These are phyloP conservation scores for Arnoldichthys spilopterus DNA, from an alignment of 2,797 vertebrate species.

Conservation along the genomic window DNA sequence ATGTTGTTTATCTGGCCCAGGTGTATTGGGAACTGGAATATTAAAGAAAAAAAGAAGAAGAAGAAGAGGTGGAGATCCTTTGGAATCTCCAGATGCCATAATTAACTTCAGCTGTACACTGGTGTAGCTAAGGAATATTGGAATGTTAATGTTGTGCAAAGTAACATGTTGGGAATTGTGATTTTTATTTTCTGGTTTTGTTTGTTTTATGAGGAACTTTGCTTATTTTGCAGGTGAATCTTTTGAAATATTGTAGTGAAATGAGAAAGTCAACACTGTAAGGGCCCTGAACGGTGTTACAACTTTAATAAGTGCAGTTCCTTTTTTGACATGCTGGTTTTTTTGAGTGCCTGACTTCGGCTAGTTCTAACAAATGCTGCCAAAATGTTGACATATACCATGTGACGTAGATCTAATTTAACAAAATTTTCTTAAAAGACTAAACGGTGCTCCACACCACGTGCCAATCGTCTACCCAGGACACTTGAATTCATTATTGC, in stretches of 20 bases:
- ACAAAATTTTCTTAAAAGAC: neutral
- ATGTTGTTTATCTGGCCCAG: slow-evolving; percentile 4
- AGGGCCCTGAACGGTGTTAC: neutral
- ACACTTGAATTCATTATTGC: neutral
- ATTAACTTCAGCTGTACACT: neutral
- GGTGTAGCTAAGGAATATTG: neutral
- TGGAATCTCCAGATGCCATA: neutral
- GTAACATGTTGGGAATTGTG: neutral
- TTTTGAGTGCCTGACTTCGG: neutral
- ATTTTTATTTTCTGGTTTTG: neutral
- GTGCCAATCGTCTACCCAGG: slow-evolving; percentile 7
- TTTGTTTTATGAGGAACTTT: neutral
- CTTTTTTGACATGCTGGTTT: neutral
- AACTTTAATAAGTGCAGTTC: neutral
- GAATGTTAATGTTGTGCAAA: neutral
- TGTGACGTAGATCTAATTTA: slow-evolving; percentile 2
- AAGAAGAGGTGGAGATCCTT: neutral
- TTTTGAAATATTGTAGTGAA: neutral
- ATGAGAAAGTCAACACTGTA: neutral
- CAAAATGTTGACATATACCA: neutral
- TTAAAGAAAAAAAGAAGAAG: neutral
- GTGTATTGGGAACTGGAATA: neutral
- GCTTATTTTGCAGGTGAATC: neutral
- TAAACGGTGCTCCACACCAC: slow-evolving; percentile 13
- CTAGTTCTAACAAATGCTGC: neutral